phyloP scores from a whole-genome alignment of 2,888 invertebrate species.

The Halictus ligatus region DNA sequence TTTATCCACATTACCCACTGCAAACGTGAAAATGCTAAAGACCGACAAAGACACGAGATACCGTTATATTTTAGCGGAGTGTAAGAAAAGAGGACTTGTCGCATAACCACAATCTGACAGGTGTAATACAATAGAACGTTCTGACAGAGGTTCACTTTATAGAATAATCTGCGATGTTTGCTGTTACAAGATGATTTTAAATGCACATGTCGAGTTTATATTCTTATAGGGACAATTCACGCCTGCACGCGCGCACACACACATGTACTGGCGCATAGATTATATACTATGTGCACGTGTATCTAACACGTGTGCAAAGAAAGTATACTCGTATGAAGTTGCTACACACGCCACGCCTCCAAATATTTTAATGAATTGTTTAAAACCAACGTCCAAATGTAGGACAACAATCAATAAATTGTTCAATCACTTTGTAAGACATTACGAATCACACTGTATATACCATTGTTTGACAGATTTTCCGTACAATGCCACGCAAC shows the following conservation, averaged over 20 bases:
- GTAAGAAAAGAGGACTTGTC: slow-evolving; percentile 5
- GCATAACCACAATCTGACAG: slow-evolving; percentile 14
- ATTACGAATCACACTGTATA: background rate
- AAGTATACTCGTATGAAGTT: slow-evolving; percentile 19
- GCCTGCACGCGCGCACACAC: slow-evolving; percentile 27
- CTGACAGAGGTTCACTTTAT: slow-evolving; percentile 12
- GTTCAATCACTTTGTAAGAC: background rate
- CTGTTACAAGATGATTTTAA: slow-evolving; percentile 25
- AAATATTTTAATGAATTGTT: slow-evolving; percentile 3
- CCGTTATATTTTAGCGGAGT: slow-evolving; percentile 13
- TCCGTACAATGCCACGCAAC: slow-evolving; percentile 24
- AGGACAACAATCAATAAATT: background rate
- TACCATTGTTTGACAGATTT: background rate
- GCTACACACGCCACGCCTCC: slow-evolving; percentile 50
- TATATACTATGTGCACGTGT: slow-evolving; percentile 34
- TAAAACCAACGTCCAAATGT: slow-evolving; percentile 6
- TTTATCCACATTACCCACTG: slow-evolving; percentile 11
- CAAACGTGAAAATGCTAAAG: slow-evolving; percentile 32
- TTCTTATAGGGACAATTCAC: slow-evolving; percentile 38
- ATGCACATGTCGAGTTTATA: slow-evolving; percentile 17
- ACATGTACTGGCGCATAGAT: slow-evolving; percentile 21
- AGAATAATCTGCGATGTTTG: background rate
- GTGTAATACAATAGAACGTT: background rate
- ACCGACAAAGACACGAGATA: slow-evolving; percentile 19
- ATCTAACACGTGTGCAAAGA: slow-evolving; percentile 30